A percentile compares a stretch with the other conserved stretches of the same genome.
Conservation (phyloP, 2,888 invertebrate species). For the Pristionchus entomophagus region DNA sequence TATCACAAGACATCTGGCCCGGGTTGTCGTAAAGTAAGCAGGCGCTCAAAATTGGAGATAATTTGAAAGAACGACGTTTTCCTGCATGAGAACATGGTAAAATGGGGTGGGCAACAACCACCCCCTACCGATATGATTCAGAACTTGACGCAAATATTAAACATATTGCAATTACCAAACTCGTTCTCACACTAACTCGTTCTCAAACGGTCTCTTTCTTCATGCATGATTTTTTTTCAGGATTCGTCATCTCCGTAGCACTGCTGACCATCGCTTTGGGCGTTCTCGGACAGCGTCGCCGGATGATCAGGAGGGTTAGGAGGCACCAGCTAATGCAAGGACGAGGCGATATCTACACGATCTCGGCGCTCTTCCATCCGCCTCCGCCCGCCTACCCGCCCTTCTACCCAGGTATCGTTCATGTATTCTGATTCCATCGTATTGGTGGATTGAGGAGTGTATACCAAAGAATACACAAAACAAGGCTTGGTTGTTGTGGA, state of each 20-base stretch:
- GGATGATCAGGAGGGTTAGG: constrained; percentile 20
- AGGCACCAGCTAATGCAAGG: not conserved
- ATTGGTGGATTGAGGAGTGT: not conserved
- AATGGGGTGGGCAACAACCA: too few species aligned
- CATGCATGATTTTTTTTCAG: not conserved
- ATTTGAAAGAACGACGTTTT: too few species aligned
- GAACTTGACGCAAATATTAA: too few species aligned
- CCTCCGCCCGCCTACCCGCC: not conserved
- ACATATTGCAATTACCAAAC: too few species aligned
- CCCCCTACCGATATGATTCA: too few species aligned
- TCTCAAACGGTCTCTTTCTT: too few species aligned
- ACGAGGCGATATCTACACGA: not conserved
- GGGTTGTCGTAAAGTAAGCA: too few species aligned
- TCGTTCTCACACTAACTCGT: too few species aligned
- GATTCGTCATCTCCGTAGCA: not conserved
- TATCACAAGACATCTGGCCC: constrained; percentile 7
- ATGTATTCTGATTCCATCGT: not conserved
- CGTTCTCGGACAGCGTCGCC: constrained; percentile 24
- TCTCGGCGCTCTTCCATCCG: not conserved
- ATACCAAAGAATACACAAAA: not conserved
- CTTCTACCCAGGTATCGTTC: not conserved
- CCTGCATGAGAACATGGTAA: too few species aligned
- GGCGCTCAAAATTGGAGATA: too few species aligned
- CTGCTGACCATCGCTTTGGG: constrained; percentile 21
- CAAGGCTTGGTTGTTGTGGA: too few species aligned